Evolutionary conservation across 2,797 vertebrate species (phyloP), one percentile per base, ranked within the genome.

Genomic region (Hirundo rustica): DNA sequence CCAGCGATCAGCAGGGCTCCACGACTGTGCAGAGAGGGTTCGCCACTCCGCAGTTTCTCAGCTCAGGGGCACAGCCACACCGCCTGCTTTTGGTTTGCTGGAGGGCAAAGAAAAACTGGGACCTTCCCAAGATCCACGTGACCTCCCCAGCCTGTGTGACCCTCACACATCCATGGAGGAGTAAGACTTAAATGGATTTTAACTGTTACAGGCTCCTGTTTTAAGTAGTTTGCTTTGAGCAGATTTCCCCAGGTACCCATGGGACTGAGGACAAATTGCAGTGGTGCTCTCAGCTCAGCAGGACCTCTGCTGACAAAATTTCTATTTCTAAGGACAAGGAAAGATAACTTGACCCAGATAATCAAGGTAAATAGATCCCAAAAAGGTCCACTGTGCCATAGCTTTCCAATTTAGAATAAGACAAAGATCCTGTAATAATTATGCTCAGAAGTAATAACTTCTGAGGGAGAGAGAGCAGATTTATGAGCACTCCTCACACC

Each of bases 401-500:
- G 40, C 38, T 66, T 14, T 57, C 45, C 6, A 7, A 12, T 21
- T 40, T 23, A 5, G 21, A 60, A 10, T 7, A 40, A 40, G 34
- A 55, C 32, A 36, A 51, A 79, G 6, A 54, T 26, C 19, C 32
- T 64, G 1, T 4, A 50, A 34, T 29, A 48, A 34, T 50, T 29
- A 36, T 7, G 6, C 22, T 73, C 42, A n/a, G n/a, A n/a, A n/a
- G 13, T 26, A 54, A 9, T 26, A 62, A 36, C 6, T 29, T 58
- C 30, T 53, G 40, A 66, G 26, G 34, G 10, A 16, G 3, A 27
- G 10, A 0, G 3, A 10, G 20, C 2, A 34, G 60, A 18, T 47
- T 20, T 22, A 7, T 20, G 36, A 9, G 19, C 8, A 44, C 53
- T 50, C 36, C 42, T 64, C 34, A 25, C 0, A 0, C 1, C 25